Evolutionary conservation across 1,140 invertebrate genomes (phyloP).

Genomic region (Manduca sexta): DNA sequence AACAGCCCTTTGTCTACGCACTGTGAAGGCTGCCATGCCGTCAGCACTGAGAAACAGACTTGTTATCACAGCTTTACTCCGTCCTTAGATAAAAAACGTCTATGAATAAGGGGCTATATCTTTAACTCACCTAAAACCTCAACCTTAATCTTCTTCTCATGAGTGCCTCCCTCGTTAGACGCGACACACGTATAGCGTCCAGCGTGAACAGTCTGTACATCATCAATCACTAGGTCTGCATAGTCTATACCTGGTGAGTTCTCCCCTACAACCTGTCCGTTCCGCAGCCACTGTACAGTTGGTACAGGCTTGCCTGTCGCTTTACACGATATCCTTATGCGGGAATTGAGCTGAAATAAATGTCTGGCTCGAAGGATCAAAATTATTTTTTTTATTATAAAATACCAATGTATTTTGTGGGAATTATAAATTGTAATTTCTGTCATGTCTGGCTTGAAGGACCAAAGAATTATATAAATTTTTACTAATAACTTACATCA

Average conservation of each 20-base stretch:
- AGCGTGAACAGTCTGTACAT: conserved; percentile 23
- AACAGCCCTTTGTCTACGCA: too few species aligned
- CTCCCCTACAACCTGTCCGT: conserved; percentile 37
- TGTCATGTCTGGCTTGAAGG: too few species aligned
- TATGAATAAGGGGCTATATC: too few species aligned
- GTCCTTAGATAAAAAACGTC: too few species aligned
- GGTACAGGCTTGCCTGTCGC: conserved; percentile 41
- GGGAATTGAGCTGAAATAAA: conserved; percentile 31
- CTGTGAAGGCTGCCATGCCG: too few species aligned
- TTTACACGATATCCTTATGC: conserved; percentile 43
- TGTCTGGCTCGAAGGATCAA: neutral
- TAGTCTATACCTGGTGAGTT: conserved; percentile 31
- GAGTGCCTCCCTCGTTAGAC: conserved; percentile 50
- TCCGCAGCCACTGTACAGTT: conserved; percentile 52
- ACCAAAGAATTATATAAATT: neutral
- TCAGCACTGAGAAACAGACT: too few species aligned
- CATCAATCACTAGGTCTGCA: conserved; percentile 39
- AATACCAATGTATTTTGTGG: too few species aligned
- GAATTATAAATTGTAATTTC: too few species aligned
- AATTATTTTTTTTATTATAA: too few species aligned
- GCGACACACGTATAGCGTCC: conserved; percentile 53
- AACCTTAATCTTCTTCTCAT: conserved; percentile 41
- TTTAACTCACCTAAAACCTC: conserved; percentile 56
- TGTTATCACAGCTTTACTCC: too few species aligned
- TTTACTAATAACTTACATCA: neutral